A percentile compares a stretch with the other conserved stretches of the same genome.
Conservation (phyloP, 2,888 invertebrate genomes). For the Drosophila dives region DNA sequence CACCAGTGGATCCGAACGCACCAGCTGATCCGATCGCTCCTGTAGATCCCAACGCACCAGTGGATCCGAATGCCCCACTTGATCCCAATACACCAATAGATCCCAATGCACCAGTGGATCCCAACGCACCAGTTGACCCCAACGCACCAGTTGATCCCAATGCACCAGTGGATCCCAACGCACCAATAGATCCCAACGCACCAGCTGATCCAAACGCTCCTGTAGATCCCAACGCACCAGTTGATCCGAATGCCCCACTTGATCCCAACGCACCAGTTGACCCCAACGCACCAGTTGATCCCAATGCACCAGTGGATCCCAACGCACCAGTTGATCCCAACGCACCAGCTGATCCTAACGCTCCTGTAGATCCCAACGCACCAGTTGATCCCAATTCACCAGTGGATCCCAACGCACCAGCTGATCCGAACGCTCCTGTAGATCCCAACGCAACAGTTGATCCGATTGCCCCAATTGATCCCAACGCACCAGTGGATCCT, state of each 20-base stretch:
- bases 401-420: constrained; percentile 1
- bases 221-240: constrained; percentile 5
- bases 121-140: background rate
- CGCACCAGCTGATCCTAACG: constrained; percentile 11
- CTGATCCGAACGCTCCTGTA: constrained; percentile 12
- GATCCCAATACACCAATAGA: constrained; percentile 1
- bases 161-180: constrained; percentile 7
- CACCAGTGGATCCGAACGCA: constrained; percentile 2
- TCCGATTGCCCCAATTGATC: accelerated
- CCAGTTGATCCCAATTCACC: constrained; percentile 8
- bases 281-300: constrained; percentile 10
- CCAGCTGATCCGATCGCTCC: background rate
- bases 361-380: constrained; percentile 3
- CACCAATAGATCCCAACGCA: constrained; percentile 23
- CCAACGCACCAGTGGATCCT: background rate
- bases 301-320: constrained; percentile 12
- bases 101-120: constrained; percentile 3
- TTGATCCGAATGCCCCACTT: background rate
- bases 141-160: constrained; percentile 7
- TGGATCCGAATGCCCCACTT: background rate
- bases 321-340: constrained; percentile 13
- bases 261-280: constrained; percentile 25
- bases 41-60: background rate
- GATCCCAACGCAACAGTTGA: background rate
- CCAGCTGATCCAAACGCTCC: constrained; percentile 7